These are phyloP conservation scores for Triplophysa dalaica DNA, from an alignment of 2,113 vertebrate species.

Conservation along the genomic window DNA sequence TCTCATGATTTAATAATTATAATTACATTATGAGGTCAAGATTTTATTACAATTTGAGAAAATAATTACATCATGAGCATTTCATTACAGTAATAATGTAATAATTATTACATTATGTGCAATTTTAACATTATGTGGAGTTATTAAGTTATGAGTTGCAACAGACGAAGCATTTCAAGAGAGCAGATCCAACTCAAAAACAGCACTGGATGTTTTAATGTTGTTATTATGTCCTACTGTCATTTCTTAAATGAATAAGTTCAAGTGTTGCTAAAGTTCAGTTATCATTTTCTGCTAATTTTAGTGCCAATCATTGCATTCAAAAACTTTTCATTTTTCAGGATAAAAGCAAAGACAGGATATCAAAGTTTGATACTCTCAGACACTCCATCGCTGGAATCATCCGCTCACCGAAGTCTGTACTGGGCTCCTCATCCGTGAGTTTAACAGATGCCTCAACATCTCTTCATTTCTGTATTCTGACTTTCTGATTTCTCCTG, in stretches of 20 bases:
- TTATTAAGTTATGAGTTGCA: background rate
- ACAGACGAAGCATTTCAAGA: background rate
- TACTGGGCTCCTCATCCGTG: slow-evolving; percentile 87
- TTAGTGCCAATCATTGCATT: background rate
- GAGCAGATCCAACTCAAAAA: no score
- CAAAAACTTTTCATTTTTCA: slow-evolving; percentile 53
- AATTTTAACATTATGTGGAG: background rate
- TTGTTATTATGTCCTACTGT: no score
- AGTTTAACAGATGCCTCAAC: slow-evolving; percentile 61
- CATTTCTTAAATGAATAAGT: no score
- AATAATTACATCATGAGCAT: background rate
- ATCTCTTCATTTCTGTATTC: background rate
- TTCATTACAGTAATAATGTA: background rate
- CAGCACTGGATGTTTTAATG: no score
- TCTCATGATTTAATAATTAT: no score
- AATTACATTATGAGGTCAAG: background rate
- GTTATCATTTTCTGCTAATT: background rate
- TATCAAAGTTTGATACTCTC: slow-evolving; percentile 94
- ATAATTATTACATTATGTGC: background rate
- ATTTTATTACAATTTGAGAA: background rate
- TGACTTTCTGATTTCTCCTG: background rate
- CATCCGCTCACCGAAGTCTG: slow-evolving; percentile 89
- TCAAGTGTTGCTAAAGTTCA: no score
- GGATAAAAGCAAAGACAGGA: slow-evolving; percentile 88
- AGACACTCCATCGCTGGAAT: slow-evolving; percentile 94